These are phyloP conservation scores for Etheostoma perlongum DNA, from an alignment of 2,797 vertebrate species.

Conservation along the genomic window DNA sequence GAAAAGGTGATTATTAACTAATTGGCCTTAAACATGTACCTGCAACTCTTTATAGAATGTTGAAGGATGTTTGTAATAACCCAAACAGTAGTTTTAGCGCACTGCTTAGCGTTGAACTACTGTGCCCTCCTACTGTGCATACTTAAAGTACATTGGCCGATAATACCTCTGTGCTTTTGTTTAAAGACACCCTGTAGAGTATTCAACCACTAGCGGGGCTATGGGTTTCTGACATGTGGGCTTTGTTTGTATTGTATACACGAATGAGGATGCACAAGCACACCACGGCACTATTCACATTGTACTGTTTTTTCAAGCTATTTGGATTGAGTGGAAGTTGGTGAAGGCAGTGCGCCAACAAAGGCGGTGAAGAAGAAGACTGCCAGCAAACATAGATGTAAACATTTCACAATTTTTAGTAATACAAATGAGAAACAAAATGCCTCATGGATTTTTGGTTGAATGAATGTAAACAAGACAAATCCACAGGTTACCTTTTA, in stretches of 20 bases:
- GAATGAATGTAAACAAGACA: background rate
- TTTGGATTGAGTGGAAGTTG: background rate
- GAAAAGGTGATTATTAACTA: slow-evolving; percentile 16
- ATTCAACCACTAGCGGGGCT: background rate
- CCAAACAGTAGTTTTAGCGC: background rate
- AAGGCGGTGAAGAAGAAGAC: background rate
- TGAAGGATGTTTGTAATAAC: background rate
- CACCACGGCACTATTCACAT: background rate
- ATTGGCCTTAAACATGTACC: background rate
- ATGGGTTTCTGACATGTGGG: background rate
- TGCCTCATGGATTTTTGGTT: background rate
- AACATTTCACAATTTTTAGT: too few species aligned
- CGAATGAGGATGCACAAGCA: background rate
- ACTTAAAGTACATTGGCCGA: background rate
- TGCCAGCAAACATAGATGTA: too few species aligned
- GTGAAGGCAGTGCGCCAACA: background rate
- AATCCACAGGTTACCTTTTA: background rate
- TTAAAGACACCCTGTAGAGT: background rate
- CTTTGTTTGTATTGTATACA: background rate
- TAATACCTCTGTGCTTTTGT: background rate
- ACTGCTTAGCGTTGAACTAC: background rate
- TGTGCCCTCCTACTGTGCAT: background rate
- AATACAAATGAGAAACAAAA: background rate
- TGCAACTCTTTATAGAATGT: slow-evolving; percentile 6
- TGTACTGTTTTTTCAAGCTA: background rate